Base-by-base conservation (phyloP, 2,113 vertebrate species). In the Chaetodon auriga region DNA sequence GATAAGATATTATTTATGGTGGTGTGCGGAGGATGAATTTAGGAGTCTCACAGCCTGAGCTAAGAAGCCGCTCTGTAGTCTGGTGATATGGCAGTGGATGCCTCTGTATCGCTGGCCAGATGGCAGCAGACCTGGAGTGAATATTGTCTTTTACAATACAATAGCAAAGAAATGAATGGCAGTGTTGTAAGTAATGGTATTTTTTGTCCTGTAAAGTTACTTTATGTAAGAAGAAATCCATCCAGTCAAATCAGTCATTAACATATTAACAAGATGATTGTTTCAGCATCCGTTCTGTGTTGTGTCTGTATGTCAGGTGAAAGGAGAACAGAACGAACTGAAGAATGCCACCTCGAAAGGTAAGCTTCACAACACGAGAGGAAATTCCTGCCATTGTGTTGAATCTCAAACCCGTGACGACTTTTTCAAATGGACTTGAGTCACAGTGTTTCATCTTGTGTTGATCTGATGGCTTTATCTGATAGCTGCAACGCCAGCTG, bases 301-400 rank as follows among this genome's bases (percentile, higher is more conserved):
- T 75, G 0, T 81, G 21, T 80, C 3, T 90, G 6, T 78, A 0
- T 85, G 14, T 71, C 51, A 99, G 98, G 87, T 96, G 36, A 98
- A 97, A 91, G 97, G 95, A 85, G 96, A 97, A 82, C 95, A 91
- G 19, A 90, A 95, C 73, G 96, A 96, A 62, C 91, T 88, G 71
- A 96, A 94, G 80, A 96, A 92, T 85, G 81, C 89, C 5, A 60
- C 90, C 80, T 92, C 95, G 51, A 96, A 93, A 94, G 96, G 97
- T 98, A 94, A 96, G 93, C 0, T 21, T 18, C n/a, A 38, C 30
- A 48, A 71, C 18, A 38, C 38, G 35, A 25, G 43, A 51, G 0
- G 21, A 19, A 16, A 11, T 8, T 23, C 3, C 16, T 65, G 18
- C 18, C 7, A 19, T 35, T 68, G 7, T 38, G 2, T 63, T 35